Conservation (phyloP, 2,888 invertebrate species). For the Epistrophe grossulariae region DNA sequence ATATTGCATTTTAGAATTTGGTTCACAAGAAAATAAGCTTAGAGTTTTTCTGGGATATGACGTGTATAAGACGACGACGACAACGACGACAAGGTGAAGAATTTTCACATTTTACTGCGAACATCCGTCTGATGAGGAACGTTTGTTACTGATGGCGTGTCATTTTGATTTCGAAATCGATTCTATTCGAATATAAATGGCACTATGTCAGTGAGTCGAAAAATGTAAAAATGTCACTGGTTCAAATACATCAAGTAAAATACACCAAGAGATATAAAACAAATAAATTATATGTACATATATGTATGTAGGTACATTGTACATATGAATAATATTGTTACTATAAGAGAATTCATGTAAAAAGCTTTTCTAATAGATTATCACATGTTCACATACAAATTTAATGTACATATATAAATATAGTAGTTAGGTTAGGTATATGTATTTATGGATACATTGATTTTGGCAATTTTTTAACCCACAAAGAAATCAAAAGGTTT, state of each 20-base stretch:
- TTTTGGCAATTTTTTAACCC: neutral
- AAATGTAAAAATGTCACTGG: slow-evolving; percentile 59
- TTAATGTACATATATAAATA: no score
- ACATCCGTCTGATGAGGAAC: slow-evolving; percentile 33
- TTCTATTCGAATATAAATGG: slow-evolving; percentile 69
- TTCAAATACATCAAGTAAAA: slow-evolving; percentile 1
- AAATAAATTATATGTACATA: neutral
- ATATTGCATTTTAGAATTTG: slow-evolving; percentile 17
- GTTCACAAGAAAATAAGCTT: neutral
- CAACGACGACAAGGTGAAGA: slow-evolving; percentile 44
- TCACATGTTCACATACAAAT: neutral
- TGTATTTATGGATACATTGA: no score
- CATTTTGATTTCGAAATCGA: slow-evolving; percentile 63
- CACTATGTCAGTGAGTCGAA: slow-evolving; percentile 75
- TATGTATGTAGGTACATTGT: no score
- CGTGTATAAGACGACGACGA: neutral
- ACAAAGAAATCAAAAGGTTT: neutral
- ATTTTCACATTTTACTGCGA: slow-evolving; percentile 47
- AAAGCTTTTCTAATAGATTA: neutral
- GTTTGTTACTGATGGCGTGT: slow-evolving; percentile 55
- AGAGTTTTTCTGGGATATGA: neutral
- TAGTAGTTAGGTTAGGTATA: no score
- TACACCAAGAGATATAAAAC: slow-evolving; percentile 3
- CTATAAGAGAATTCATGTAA: neutral
- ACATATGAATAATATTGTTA: neutral